Evolutionary conservation across 2,113 vertebrate genomes (phyloP).

Genomic region (Nanorana parkeri): DNA sequence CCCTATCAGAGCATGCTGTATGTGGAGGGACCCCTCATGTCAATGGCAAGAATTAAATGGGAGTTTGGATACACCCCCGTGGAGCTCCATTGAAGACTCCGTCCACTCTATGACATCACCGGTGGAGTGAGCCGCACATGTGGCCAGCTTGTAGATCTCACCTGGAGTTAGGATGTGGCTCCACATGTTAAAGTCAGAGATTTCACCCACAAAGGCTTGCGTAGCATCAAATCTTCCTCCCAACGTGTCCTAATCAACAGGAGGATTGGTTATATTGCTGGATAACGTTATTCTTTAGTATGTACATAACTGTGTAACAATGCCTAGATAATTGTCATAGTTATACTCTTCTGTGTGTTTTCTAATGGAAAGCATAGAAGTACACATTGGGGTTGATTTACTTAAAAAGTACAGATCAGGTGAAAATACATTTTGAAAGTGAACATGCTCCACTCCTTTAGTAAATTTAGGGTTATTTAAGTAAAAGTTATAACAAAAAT

Average conservation of each 20-base stretch:
- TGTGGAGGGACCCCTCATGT: conserved; percentile 50
- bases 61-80: conserved; percentile 76
- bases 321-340: too few relatives aligned
- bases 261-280: neutral
- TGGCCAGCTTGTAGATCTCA: conserved; percentile 76
- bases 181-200: conserved; percentile 83
- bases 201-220: conserved; percentile 81
- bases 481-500: too few relatives aligned
- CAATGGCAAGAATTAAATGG: conserved; percentile 78
- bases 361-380: too few relatives aligned
- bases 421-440: too few relatives aligned
- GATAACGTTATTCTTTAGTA: neutral
- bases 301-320: neutral
- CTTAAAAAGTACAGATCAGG: too few relatives aligned
- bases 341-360: too few relatives aligned
- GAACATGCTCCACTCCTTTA: too few relatives aligned
- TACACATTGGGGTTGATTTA: too few relatives aligned
- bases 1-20: conserved; percentile 51
- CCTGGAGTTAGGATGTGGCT: conserved; percentile 72
- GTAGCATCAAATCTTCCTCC: conserved; percentile 81
- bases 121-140: conserved; percentile 72
- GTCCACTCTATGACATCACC: conserved; percentile 80
- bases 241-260: conserved; percentile 73
- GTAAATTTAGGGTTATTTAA: too few relatives aligned
- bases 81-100: conserved; percentile 75